Percentiles rank a stretch among this genome's conserved stretches.
Conservation (phyloP, 1,140 invertebrate genomes). For the Drosophila sulfurigaster region DNA sequence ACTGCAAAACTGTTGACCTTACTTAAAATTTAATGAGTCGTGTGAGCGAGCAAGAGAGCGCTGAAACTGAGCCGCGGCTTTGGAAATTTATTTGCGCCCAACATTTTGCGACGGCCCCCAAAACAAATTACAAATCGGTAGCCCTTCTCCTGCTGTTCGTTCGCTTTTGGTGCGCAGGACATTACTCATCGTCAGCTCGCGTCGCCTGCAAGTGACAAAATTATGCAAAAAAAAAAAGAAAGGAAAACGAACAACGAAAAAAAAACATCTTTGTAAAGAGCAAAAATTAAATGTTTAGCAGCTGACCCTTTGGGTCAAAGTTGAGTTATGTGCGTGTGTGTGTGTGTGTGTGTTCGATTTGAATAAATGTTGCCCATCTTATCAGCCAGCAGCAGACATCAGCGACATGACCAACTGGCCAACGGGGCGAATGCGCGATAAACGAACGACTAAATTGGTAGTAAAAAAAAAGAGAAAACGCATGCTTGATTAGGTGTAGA, state of each 20-base stretch:
- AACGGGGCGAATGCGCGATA: conserved; percentile 50
- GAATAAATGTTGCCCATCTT: conserved; percentile 35
- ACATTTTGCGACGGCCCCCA: conserved; percentile 18
- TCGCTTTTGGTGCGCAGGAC: conserved; percentile 9
- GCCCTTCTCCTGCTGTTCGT: neutral
- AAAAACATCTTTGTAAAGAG: conserved; percentile 1
- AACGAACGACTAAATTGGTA: neutral
- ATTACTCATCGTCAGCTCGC: conserved; percentile 61
- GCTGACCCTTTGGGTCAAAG: conserved; percentile 28
- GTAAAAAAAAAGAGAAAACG: neutral
- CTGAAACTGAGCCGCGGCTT: conserved; percentile 40
- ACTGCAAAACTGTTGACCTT: conserved; percentile 59
- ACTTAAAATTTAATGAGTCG: conserved; percentile 68
- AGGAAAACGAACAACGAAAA: neutral
- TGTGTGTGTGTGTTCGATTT: conserved; percentile 24
- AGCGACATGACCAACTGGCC: neutral
- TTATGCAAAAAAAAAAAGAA: conserved; percentile 46
- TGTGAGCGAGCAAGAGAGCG: conserved; percentile 3
- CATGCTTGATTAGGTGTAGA: neutral
- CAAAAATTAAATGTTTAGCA: conserved; percentile 33
- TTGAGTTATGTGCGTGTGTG: conserved; percentile 9
- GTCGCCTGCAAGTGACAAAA: conserved; percentile 50
- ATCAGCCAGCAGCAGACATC: conserved; percentile 33
- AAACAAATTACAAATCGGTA: conserved; percentile 62
- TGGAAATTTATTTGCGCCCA: conserved; percentile 58